Evolutionary conservation across 2,888 invertebrate species (phyloP).

Genomic region (Plebejus melissa): DNA sequence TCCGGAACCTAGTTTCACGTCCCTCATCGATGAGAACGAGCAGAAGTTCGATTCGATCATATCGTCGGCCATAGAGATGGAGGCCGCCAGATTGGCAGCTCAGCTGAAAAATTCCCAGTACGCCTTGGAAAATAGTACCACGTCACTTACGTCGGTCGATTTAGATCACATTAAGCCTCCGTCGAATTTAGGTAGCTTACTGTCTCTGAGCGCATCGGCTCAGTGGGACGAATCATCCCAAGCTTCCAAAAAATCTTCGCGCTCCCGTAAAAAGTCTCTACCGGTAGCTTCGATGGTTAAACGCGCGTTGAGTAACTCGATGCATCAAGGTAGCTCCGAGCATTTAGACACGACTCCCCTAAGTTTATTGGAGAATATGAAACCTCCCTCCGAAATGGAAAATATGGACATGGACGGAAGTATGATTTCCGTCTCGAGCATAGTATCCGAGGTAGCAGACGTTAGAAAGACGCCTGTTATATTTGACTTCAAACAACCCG

Average conservation of each 20-base stretch:
- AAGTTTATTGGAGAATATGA: conserved; percentile 88
- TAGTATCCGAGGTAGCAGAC: conserved; percentile 88
- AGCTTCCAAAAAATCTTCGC: conserved; percentile 57
- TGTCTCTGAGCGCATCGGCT: conserved; percentile 75
- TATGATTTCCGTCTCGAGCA: conserved; percentile 90
- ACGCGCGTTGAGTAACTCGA: conserved; percentile 82
- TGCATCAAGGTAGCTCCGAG: conserved; percentile 80
- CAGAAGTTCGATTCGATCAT: conserved; percentile 81
- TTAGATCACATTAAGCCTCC: conserved; percentile 88
- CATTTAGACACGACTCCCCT: conserved; percentile 78
- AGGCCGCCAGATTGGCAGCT: conserved; percentile 83
- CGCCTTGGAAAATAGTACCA: conserved; percentile 78
- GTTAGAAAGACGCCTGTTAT: conserved; percentile 66
- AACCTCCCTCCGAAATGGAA: conserved; percentile 91
- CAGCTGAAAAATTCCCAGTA: conserved; percentile 56
- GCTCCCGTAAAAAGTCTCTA: conserved; percentile 82
- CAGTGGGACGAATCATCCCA: conserved; percentile 69
- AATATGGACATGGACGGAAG: conserved; percentile 89
- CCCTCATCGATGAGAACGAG: conserved; percentile 71
- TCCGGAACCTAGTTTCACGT: conserved; percentile 61
- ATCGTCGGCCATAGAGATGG: conserved; percentile 85
- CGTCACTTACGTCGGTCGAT: conserved; percentile 81
- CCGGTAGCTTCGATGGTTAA: conserved; percentile 85
- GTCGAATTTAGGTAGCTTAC: conserved; percentile 84
- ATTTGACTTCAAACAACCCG: conserved; percentile 79